Conservation (phyloP, 2,888 invertebrate genomes). For the Cheilosia vulpina region DNA sequence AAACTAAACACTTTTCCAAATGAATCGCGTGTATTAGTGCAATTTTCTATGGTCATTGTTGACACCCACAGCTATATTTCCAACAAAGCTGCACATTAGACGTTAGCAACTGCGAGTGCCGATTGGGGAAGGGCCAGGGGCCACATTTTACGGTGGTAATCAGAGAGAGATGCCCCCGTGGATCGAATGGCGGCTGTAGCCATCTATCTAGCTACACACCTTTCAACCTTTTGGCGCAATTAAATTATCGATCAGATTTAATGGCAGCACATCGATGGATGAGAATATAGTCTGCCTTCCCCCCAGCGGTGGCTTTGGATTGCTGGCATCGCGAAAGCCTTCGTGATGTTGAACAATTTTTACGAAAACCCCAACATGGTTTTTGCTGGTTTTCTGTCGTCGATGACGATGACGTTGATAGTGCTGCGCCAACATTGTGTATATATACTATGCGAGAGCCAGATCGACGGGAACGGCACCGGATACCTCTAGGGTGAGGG, state of each 20-base stretch:
- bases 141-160: constrained; percentile 62
- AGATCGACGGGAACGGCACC: constrained; percentile 27
- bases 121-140: constrained; percentile 54
- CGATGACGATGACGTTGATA: constrained; percentile 57
- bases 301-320: background rate
- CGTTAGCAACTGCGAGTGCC: constrained; percentile 5
- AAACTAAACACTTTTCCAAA: constrained; percentile 20
- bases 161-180: constrained; percentile 60
- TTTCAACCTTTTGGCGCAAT: constrained; percentile 69
- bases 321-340: constrained; percentile 18
- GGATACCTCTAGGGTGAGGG: constrained; percentile 71
- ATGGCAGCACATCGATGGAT: constrained; percentile 61
- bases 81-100: constrained; percentile 9
- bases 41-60: constrained; percentile 55
- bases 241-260: constrained; percentile 75
- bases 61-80: constrained; percentile 60
- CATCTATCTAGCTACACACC: constrained; percentile 54
- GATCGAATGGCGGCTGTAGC: constrained; percentile 31
- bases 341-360: constrained; percentile 54
- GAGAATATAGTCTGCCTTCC: constrained; percentile 38
- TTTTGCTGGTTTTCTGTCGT: constrained; percentile 37
- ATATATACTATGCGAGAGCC: constrained; percentile 52
- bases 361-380: constrained; percentile 25
- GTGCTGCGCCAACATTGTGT: constrained; percentile 49
- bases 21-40: constrained; percentile 54